A percentile compares a stretch with the other conserved stretches of the same genome.
Conservation (phyloP, 2,797 vertebrate species). For the Threskiornis aethiopicus region DNA sequence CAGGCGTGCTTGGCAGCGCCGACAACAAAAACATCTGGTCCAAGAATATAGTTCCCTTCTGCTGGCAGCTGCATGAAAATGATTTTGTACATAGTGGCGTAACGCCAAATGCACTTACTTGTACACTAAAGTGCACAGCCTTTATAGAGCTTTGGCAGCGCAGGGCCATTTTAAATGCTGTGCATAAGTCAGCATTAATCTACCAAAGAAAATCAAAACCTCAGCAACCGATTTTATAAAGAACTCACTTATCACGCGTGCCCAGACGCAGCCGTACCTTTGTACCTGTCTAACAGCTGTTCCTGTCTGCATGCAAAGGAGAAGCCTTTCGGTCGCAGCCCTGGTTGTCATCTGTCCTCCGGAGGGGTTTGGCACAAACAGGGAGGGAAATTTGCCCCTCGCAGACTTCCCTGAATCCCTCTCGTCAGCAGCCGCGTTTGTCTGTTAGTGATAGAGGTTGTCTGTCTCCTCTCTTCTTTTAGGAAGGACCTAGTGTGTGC, state of each 20-base stretch:
- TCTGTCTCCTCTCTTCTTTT: neutral
- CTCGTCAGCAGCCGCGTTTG: neutral
- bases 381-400: neutral
- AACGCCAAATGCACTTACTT: constrained; percentile 36
- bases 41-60: constrained; percentile 61
- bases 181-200: constrained; percentile 55
- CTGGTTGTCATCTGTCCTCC: neutral
- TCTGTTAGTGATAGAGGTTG: neutral
- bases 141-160: constrained; percentile 25
- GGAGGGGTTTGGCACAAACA: neutral
- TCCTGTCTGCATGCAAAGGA: neutral
- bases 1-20: constrained; percentile 43
- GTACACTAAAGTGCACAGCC: constrained; percentile 11
- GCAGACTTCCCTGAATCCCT: neutral
- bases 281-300: constrained; percentile 35
- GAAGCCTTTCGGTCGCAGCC: neutral
- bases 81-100: constrained; percentile 17
- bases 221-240: neutral
- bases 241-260: neutral
- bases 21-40: constrained; percentile 59
- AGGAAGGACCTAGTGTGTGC: neutral
- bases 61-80: constrained; percentile 56
- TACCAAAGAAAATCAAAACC: constrained; percentile 30
- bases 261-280: neutral
- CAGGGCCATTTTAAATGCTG: neutral